Percentiles rank a stretch among this genome's conserved stretches.
phyloP scores from a whole-genome alignment of 2,113 vertebrate genomes.

The Vulpes ferrilata region DNA sequence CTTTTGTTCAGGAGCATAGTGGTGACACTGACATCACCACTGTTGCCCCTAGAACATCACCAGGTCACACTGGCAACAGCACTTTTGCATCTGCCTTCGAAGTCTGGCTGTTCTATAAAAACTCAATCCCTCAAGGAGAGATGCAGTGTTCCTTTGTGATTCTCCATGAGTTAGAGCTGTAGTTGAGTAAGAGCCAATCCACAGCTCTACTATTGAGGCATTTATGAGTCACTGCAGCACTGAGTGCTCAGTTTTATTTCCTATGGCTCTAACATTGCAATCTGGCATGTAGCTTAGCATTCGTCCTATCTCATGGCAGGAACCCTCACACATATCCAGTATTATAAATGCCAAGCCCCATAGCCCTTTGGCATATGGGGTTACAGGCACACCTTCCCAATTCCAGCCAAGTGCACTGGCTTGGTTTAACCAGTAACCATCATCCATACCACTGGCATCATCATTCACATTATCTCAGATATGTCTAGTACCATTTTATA shows the following conservation, averaged over 20 bases:
- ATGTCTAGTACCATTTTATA: neutral
- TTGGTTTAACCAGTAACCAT: neutral
- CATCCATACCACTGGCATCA: neutral
- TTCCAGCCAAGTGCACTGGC: neutral
- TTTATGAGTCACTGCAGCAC: neutral
- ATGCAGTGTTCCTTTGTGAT: neutral
- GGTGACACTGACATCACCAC: neutral
- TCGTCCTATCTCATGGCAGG: neutral
- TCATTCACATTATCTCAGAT: neutral
- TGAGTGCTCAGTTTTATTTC: neutral
- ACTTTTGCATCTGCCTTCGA: neutral
- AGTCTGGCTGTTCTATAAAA: neutral
- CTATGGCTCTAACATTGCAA: neutral
- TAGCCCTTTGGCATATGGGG: neutral
- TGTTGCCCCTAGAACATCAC: neutral
- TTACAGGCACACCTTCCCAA: neutral
- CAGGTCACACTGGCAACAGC: neutral
- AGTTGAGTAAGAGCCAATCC: neutral
- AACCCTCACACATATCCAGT: neutral
- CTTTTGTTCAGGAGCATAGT: neutral
- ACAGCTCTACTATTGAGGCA: neutral
- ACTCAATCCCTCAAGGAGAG: neutral
- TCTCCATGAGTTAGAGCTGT: neutral
- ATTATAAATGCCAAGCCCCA: neutral
- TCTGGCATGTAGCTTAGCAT: neutral